phyloP scores from a whole-genome alignment of 1,140 invertebrate species.

The Sinonovacula constricta region DNA sequence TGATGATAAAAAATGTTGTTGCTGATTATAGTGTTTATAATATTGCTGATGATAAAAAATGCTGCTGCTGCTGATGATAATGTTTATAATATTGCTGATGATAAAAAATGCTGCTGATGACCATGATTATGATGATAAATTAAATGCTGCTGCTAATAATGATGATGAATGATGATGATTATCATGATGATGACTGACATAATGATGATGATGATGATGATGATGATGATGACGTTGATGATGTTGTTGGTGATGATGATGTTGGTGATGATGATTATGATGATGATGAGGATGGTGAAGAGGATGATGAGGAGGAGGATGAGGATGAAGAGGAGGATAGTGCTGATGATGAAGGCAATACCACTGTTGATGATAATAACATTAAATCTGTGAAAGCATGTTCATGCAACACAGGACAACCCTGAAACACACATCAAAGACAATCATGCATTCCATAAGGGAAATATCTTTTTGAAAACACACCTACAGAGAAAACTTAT shows the following conservation, averaged over 20 bases:
- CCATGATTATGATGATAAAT: slow-evolving; percentile 3
- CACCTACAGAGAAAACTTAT: background rate
- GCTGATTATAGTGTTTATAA: too few relatives aligned
- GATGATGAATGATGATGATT: background rate
- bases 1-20: too few relatives aligned
- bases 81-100: too few relatives aligned
- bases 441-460: background rate
- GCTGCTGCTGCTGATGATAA: too few relatives aligned
- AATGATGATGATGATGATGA: slow-evolving; percentile 8
- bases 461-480: background rate
- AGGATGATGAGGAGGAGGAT: too few relatives aligned
- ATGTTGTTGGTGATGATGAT: too few relatives aligned
- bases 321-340: too few relatives aligned
- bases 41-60: too few relatives aligned
- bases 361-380: background rate
- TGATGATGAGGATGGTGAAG: too few relatives aligned
- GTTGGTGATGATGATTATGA: too few relatives aligned
- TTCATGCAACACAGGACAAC: background rate
- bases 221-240: slow-evolving; percentile 11
- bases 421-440: background rate
- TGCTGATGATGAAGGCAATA: background rate
- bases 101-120: slow-evolving; percentile 5
- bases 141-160: background rate
- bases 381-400: background rate
- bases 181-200: background rate